A percentile compares a stretch with the other conserved stretches of the same genome.
Evolutionary conservation across 2,113 vertebrate genomes (phyloP).

Genomic region (Irena cyanogastra): DNA sequence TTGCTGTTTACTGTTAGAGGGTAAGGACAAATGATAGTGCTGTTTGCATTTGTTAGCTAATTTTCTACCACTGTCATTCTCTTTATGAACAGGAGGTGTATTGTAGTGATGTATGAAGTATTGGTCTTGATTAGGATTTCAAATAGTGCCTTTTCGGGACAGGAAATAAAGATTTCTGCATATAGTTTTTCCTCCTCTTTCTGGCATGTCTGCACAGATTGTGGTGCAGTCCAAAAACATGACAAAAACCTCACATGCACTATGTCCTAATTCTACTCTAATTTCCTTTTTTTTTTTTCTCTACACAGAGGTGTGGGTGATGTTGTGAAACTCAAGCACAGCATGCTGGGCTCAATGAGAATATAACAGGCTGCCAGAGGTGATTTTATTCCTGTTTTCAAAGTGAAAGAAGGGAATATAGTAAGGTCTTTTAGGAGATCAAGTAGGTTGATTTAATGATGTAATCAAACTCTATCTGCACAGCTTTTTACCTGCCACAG

Average conservation of each 20-base stretch:
- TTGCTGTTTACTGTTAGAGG: background rate
- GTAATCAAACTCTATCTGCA: background rate
- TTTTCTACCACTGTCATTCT: constrained; percentile 52
- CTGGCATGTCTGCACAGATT: background rate
- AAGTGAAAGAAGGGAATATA: background rate
- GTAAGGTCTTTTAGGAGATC: background rate
- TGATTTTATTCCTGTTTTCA: background rate
- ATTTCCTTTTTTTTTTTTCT: background rate
- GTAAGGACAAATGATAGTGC: background rate
- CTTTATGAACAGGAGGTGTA: constrained; percentile 49
- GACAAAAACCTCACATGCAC: background rate
- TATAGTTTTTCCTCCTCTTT: background rate
- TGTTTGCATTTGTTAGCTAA: constrained; percentile 34
- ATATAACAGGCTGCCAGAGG: background rate
- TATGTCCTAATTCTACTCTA: background rate
- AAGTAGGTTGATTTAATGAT: background rate
- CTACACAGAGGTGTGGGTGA: background rate
- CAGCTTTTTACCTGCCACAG: background rate
- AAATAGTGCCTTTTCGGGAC: background rate
- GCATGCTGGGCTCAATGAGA: background rate
- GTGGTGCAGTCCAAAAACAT: background rate
- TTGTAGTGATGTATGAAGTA: constrained; percentile 55
- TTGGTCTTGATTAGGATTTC: constrained; percentile 59
- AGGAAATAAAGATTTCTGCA: background rate
- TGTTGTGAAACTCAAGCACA: background rate